Evolutionary conservation across 2,113 vertebrate species (phyloP), one percentile per base, ranked within the genome.

Genomic region (Bujurquina vittata): DNA sequence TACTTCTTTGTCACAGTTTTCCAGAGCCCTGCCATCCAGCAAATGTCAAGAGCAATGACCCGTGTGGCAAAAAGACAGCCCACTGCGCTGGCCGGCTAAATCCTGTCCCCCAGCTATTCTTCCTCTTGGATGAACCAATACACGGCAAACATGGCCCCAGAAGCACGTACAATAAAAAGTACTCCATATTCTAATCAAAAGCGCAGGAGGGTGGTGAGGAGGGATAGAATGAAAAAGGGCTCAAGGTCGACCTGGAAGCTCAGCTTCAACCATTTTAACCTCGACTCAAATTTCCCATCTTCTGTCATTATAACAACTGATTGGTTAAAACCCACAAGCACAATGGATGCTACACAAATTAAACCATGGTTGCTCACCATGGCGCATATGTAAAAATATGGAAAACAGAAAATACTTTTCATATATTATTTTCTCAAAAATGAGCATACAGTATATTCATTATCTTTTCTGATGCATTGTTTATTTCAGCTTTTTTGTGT

Each of bases 41-140:
- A 84, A 86, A 92, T 90, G 86, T 93, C 80, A 84, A 75, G 75
- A 84, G 83, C 92, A 91, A 60, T 92, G 93, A 94, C 91, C 92
- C 92, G 22, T 90, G 84, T 37, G 77, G 84, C 10, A 2, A 81
- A 79, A 87, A 88, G 87, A 91, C 84, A 46, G 79, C 79, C 26
- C 20, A 75, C 52, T 78, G 84, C 81, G 77, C 84, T 86, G 85
- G 85, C 81, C 78, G 54, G 75, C 86, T 84, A 89, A 93, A 91
- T 88, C 91, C 74, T 84, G 84, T 91, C 93, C 90, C 79, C 83
- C 75, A 85, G 93, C 89, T 56, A 87, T 87, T 90, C 85, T 93
- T 92, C 92, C 88, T 90, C 88, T 93, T 90, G 89, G 90, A 93
- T 93, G 87, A 92, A 92, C 87, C 52, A 52, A 46, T 80, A 87